Evolutionary conservation across 1,140 invertebrate genomes (phyloP).

Genomic region (Sycophila sp.): DNA sequence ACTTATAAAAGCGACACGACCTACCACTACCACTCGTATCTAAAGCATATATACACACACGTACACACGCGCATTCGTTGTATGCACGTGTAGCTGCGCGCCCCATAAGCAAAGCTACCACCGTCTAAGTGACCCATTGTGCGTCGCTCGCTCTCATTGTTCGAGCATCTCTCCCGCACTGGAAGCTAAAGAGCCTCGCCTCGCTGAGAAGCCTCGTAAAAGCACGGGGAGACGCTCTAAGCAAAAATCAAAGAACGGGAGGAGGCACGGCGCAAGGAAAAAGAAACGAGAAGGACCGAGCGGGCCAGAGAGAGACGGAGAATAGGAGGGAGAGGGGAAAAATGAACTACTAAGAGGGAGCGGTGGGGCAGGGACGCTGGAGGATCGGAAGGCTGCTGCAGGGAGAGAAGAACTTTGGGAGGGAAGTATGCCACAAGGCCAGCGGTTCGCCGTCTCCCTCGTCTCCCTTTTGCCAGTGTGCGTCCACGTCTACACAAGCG

Average conservation of each 20-base stretch:
- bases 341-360: conserved; percentile 13
- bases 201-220: conserved; percentile 35
- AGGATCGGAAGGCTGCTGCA: conserved; percentile 27
- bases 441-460: too few relatives aligned
- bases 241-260: conserved; percentile 31
- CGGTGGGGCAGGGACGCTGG: conserved; percentile 13
- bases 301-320: conserved; percentile 31
- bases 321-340: conserved; percentile 1
- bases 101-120: conserved; percentile 60
- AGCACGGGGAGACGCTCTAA: conserved; percentile 21
- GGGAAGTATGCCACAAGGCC: conserved; percentile 58
- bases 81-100: too few relatives aligned
- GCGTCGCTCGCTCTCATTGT: conserved; percentile 58
- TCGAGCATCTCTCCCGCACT: conserved; percentile 56
- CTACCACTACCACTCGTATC: too few relatives aligned
- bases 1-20: too few relatives aligned
- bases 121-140: conserved; percentile 64
- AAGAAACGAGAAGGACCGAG: conserved; percentile 42
- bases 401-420: too few relatives aligned
- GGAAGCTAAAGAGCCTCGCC: conserved; percentile 45
- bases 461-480: too few relatives aligned
- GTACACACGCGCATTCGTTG: too few relatives aligned
- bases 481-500: too few relatives aligned
- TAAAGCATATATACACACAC: too few relatives aligned
- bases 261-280: conserved; percentile 8